Percentiles rank a stretch among this genome's conserved stretches.
Conservation (phyloP, 2,888 invertebrate species). For the Plebejus anna region DNA sequence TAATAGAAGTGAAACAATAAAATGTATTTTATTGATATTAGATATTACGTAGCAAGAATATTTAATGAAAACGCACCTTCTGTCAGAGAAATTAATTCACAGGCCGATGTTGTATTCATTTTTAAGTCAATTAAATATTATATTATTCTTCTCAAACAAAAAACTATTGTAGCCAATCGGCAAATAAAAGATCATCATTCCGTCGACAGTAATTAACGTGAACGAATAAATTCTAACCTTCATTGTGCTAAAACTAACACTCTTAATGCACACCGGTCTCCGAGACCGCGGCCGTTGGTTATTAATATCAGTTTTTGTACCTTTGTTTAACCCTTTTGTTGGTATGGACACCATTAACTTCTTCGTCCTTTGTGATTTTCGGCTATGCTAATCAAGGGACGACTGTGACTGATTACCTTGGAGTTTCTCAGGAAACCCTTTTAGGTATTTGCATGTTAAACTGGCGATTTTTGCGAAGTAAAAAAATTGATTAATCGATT, state of each 20-base stretch:
- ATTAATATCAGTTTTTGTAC: slow-evolving; percentile 72
- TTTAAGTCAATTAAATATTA: too few relatives aligned
- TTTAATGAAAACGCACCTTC: too few relatives aligned
- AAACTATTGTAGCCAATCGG: not conserved
- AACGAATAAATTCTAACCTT: slow-evolving; percentile 51
- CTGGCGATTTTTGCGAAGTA: slow-evolving; percentile 38
- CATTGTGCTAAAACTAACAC: slow-evolving; percentile 45
- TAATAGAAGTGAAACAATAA: too few relatives aligned
- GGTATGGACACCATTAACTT: slow-evolving; percentile 64
- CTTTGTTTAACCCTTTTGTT: slow-evolving; percentile 74
- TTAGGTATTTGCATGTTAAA: slow-evolving; percentile 50
- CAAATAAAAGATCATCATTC: slow-evolving; percentile 6
- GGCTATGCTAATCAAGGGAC: slow-evolving; percentile 64
- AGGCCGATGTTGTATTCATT: not conserved
- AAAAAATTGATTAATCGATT: slow-evolving; percentile 23
- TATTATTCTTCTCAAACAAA: not conserved
- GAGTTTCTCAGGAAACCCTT: slow-evolving; percentile 56
- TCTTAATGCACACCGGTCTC: slow-evolving; percentile 56
- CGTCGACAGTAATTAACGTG: slow-evolving; percentile 43
- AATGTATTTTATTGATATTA: too few relatives aligned
- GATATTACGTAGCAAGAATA: too few relatives aligned
- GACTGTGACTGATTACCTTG: slow-evolving; percentile 69
- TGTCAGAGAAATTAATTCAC: too few relatives aligned
- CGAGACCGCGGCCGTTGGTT: slow-evolving; percentile 61
- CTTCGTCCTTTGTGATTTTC: slow-evolving; percentile 68